These are phyloP conservation scores for Caenorhabditis tropicalis DNA, from an alignment of 1,140 invertebrate species.

Conservation along the genomic window DNA sequence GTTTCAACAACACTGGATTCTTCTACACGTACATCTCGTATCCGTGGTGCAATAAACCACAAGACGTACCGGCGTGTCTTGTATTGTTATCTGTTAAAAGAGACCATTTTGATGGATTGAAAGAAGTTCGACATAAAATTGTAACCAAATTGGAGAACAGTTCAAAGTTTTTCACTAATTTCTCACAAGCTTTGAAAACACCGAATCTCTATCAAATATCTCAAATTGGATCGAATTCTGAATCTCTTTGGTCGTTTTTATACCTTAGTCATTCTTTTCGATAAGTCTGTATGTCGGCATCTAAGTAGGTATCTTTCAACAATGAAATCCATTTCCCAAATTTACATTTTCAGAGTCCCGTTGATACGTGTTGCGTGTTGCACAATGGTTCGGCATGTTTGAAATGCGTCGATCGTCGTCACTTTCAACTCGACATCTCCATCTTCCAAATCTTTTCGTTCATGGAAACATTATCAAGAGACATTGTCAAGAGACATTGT, in stretches of 20 bases:
- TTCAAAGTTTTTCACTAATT: no score
- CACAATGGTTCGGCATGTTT: neutral
- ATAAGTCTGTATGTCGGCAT: no score
- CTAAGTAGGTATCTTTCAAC: neutral
- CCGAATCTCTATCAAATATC: no score
- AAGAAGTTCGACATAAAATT: conserved; percentile 35
- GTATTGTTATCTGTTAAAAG: conserved; percentile 45
- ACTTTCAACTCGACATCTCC: conserved; percentile 6
- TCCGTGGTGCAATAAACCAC: conserved; percentile 39
- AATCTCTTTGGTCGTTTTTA: conserved; percentile 50
- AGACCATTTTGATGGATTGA: conserved; percentile 49
- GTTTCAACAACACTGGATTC: conserved; percentile 40
- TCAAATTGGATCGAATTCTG: conserved; percentile 47
- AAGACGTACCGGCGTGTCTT: conserved; percentile 27
- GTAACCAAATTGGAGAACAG: no score
- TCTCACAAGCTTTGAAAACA: no score
- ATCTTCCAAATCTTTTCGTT: conserved; percentile 29
- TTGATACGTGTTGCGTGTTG: neutral
- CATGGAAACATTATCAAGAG: no score
- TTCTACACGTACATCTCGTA: conserved; percentile 53
- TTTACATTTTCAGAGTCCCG: conserved; percentile 22
- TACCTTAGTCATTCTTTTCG: conserved; percentile 20
- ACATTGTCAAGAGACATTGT: no score
- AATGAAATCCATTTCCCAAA: neutral
- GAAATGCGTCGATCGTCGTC: conserved; percentile 27